These are phyloP conservation scores for Fulica atra DNA, from an alignment of 2,113 vertebrate genomes.

Conservation along the genomic window DNA sequence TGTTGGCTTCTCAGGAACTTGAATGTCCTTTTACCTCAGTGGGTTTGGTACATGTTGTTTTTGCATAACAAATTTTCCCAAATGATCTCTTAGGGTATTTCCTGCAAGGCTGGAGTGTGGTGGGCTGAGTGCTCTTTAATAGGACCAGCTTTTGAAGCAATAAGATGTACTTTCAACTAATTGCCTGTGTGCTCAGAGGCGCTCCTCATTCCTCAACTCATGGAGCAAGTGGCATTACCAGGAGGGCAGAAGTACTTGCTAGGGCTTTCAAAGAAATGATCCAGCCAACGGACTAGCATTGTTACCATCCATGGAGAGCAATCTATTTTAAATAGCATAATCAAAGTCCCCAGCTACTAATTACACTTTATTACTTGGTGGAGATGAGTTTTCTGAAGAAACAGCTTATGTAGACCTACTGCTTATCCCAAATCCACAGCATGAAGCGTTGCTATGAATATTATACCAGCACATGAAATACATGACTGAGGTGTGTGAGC, in stretches of 20 bases:
- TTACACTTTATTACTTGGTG: not conserved
- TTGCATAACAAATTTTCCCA: not conserved
- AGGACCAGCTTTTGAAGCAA: not conserved
- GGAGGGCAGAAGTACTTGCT: not conserved
- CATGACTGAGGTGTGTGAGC: not conserved
- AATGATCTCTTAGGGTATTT: not conserved
- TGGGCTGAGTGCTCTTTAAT: not conserved
- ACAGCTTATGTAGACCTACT: not conserved
- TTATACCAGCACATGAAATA: not conserved
- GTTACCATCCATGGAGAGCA: not conserved
- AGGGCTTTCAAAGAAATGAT: slow-evolving; percentile 1
- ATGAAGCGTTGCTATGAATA: rapidly evolving
- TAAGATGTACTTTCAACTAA: slow-evolving; percentile 50
- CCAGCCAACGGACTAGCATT: not conserved
- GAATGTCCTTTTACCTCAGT: not conserved
- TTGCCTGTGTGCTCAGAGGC: slow-evolving; percentile 20
- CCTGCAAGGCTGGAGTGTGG: not conserved
- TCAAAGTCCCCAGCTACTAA: not conserved
- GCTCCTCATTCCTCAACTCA: not conserved
- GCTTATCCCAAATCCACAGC: not conserved
- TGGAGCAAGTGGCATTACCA: not conserved
- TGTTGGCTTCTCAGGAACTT: not conserved
- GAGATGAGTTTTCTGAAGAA: not conserved
- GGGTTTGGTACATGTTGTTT: not conserved
- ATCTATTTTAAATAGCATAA: not conserved